Base-by-base conservation (phyloP, 2,797 vertebrate species). In the Sebastes wilsoni region DNA sequence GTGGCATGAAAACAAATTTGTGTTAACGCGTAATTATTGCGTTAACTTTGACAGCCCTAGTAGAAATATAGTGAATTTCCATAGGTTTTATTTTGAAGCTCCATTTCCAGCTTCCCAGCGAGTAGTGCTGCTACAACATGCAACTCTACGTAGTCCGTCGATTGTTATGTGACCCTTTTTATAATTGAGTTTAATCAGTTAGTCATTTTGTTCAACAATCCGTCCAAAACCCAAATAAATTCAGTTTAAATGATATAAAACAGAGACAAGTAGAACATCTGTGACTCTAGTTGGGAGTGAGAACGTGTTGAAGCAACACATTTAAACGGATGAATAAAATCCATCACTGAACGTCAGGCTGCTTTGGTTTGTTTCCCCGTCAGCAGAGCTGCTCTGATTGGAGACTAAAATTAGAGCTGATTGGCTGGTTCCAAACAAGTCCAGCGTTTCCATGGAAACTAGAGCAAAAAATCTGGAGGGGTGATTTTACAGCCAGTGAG, bases 391-490 rank as follows among this genome's bases (percentile, higher is more conserved):
- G n/a, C 61, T 62, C 60, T 62, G 60, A 62, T n/a, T n/a, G 30
- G 56, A 27, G 27, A 28, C 14, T 16, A 52, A 52, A 52, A 52
- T 60, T 7, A 46, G 13, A 58, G 16, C 12, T 34, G 66, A 52
- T 8, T 58, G 28, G 59, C 14, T 1, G 1, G 2, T 71, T 78
- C 65, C 36, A 66, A 46, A 64, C 32, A n/a, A 32, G 65, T 72
- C 54, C 20, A 61, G 23, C 11, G 79, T 81, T 76, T 59, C 73
- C 72, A 72, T 82, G 20, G 73, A 25, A 72, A 81, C 73, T 12
- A 30, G 60, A 69, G 8, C 23, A 9, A 30, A 9, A 30, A 52
- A 55, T 32, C 25, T 9, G 30, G 20, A 12, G 56, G 3, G 25
- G 8, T 10, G 34, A 22, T 59, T 58, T 62, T 34, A 16, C 1